A percentile compares a stretch with the other conserved stretches of the same genome.
These are phyloP conservation scores for Poeciliopsis occidentalis DNA, from an alignment of 2,113 vertebrate species.

Conservation along the genomic window DNA sequence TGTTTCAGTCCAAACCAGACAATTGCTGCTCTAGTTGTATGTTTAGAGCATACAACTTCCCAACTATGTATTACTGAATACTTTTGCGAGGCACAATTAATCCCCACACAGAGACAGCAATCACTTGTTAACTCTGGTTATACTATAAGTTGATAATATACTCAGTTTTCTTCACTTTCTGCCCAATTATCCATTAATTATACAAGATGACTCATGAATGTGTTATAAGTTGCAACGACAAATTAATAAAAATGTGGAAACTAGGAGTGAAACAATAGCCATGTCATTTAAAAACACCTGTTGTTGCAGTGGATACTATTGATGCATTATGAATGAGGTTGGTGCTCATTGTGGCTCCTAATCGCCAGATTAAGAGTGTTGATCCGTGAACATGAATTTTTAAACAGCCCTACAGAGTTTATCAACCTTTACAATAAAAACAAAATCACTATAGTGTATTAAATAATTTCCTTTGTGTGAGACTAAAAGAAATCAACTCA, in stretches of 20 bases:
- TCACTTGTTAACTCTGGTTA: not conserved
- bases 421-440: not conserved
- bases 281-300: constrained; percentile 27
- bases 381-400: constrained; percentile 32
- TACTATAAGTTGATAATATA: not conserved
- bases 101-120: not conserved
- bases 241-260: not conserved
- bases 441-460: not conserved
- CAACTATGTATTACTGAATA: not conserved
- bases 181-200: not conserved
- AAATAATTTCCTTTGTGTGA: not conserved
- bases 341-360: constrained; percentile 49
- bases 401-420: not conserved
- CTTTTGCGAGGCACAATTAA: not conserved
- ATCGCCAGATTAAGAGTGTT: constrained; percentile 21
- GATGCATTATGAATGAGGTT: constrained; percentile 65
- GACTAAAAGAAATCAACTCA: not conserved
- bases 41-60: not conserved
- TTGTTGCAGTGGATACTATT: constrained; percentile 53
- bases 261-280: constrained; percentile 7
- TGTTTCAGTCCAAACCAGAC: not conserved
- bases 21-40: not conserved
- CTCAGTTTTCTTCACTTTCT: not conserved
- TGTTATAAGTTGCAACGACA: not conserved
- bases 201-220: not conserved